Base-by-base conservation (phyloP, 2,797 vertebrate species). In the Antennarius maculatus region DNA sequence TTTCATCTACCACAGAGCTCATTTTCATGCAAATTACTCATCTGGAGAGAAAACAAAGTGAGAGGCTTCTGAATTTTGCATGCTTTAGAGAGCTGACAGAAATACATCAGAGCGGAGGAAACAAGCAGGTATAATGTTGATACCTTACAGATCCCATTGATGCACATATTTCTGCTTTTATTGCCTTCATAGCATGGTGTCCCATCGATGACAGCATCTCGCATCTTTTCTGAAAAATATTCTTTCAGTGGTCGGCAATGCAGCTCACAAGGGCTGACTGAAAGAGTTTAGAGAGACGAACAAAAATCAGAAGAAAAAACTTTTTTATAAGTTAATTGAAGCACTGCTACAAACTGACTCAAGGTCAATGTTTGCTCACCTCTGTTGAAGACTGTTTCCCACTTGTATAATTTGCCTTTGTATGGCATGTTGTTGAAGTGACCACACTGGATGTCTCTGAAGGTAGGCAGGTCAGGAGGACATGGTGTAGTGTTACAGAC, bases 101-200 rank as follows among this genome's bases (percentile, higher is more conserved):
- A 29, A n/a, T 15, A 50, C 15, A 54, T 6, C 1, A 17, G 29
- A 16, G 15, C 17, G 0, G 15, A 37, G 2, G 63, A 17, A 56
- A 12, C 51, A 7, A 18, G 42, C 6, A 5, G 37, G n/a, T 5
- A 2, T 2, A 41, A 4, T 14, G 18, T 15, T 15, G 12, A 55
- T 86, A 99, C 97, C 96, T 98, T 96, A 87, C 98, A 99, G 89
- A 99, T 95, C 74, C 97, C 97, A 0, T 97, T 96, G 89, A 99
- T 94, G 91, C 98, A 99, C 78, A 97, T 75, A 61, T 99, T 94
- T 0, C 94, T 88, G 64, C 94, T 95, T 84, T 79, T 54, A 16
- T 85, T 94, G 52, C 90, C 90, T 61, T 96, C 93, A 0, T 94
- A 93, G 86, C 97, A 99, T 0, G 89, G 95, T 0, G 98, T 99